Conservation (phyloP, 2,113 vertebrate genomes). For the Athene noctua region DNA sequence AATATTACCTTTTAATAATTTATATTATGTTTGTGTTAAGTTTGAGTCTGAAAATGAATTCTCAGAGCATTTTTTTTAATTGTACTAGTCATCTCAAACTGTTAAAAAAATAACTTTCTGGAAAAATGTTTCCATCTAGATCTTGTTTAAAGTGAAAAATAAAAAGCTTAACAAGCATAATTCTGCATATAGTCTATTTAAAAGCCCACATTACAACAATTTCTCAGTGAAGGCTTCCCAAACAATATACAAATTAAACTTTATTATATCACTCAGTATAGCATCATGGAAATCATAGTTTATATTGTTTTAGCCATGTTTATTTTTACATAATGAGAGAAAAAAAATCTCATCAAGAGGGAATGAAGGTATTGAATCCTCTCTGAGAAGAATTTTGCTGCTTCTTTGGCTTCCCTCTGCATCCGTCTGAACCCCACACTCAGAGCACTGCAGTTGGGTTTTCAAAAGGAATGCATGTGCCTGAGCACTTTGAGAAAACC, state of each 20-base stretch:
- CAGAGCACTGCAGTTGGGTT: background rate
- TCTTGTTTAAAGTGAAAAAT: background rate
- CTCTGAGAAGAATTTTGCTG: background rate
- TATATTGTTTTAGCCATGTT: background rate
- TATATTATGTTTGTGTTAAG: background rate
- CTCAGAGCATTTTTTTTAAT: background rate
- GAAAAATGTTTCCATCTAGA: slow-evolving; percentile 73
- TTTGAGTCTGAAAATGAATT: slow-evolving; percentile 25
- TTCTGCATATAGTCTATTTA: background rate
- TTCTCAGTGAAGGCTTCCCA: background rate
- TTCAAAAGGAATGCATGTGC: background rate
- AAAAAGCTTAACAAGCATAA: background rate
- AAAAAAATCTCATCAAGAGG: background rate
- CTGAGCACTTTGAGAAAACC: too few species aligned
- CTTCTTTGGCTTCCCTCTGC: background rate
- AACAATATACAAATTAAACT: background rate
- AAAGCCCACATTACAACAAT: background rate
- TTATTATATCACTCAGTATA: background rate
- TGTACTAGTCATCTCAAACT: background rate
- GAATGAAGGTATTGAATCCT: background rate
- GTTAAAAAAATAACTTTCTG: slow-evolving; percentile 39
- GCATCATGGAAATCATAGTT: background rate
- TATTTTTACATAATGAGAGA: background rate
- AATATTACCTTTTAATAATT: slow-evolving; percentile 41
- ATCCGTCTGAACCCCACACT: background rate